Evolutionary conservation across 64 coral and sea anemone genomes (phyloP).

Genomic region (Anthopleura sola): DNA sequence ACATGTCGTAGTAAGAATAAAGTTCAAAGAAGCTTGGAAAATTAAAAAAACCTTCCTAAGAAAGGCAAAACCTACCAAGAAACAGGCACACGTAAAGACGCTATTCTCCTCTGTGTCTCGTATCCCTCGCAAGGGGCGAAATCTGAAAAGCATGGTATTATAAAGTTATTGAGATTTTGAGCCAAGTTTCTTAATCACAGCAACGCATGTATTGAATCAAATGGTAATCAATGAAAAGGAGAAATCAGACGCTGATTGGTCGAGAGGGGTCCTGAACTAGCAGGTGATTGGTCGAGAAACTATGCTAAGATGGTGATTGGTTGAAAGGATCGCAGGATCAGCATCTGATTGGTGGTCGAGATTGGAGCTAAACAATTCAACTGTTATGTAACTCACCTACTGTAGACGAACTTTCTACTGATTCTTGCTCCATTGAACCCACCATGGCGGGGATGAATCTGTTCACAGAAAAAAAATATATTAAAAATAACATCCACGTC

Average conservation of each 20-base stretch:
- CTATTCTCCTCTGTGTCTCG: conserved; percentile 77
- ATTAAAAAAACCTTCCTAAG: neutral
- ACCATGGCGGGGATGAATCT: conserved; percentile 71
- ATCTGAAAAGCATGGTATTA: conserved; percentile 29
- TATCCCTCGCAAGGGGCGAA: conserved; percentile 64
- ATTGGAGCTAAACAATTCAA: neutral
- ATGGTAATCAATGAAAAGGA: too few relatives aligned
- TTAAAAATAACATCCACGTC: neutral
- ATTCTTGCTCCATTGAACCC: conserved; percentile 70
- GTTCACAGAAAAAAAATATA: neutral
- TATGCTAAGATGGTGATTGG: neutral
- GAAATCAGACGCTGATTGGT: too few relatives aligned
- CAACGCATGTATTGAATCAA: too few relatives aligned
- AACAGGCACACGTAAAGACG: conserved; percentile 74
- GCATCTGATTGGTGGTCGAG: neutral
- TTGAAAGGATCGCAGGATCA: neutral
- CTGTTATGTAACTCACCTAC: conserved; percentile 48
- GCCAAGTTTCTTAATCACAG: neutral
- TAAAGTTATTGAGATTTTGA: neutral
- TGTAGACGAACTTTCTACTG: conserved; percentile 74
- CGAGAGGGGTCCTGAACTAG: too few relatives aligned
- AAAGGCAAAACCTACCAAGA: conserved; percentile 37
- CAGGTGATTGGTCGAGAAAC: too few relatives aligned
- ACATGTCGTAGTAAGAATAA: neutral
- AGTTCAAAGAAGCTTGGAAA: neutral